These are phyloP conservation scores for Sipha flava DNA, from an alignment of 1,140 invertebrate genomes.

Conservation along the genomic window DNA sequence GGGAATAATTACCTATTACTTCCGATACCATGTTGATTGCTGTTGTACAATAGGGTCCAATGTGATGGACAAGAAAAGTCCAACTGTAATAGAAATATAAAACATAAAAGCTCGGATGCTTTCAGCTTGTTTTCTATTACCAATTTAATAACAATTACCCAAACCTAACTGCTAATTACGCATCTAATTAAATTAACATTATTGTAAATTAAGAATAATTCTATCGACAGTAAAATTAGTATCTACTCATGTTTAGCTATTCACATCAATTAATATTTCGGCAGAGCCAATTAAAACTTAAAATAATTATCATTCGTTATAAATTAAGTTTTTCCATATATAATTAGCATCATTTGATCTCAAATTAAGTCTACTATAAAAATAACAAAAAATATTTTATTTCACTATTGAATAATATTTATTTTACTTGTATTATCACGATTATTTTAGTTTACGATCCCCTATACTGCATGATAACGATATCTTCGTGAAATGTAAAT, in stretches of 20 bases:
- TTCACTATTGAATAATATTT: too few relatives aligned
- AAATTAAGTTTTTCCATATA: background rate
- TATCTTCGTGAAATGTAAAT: too few relatives aligned
- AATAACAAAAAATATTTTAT: background rate
- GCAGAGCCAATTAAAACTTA: background rate
- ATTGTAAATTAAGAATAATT: too few relatives aligned
- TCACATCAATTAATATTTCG: too few relatives aligned
- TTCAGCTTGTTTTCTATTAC: conserved; percentile 30
- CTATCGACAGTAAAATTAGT: too few relatives aligned
- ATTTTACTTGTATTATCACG: too few relatives aligned
- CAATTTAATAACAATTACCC: background rate
- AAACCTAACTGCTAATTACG: background rate
- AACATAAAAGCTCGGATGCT: conserved; percentile 28
- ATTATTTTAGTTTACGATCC: too few relatives aligned
- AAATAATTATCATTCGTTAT: background rate
- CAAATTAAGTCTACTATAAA: background rate
- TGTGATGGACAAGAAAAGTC: conserved; percentile 55
- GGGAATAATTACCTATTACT: conserved; percentile 57
- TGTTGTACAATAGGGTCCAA: conserved; percentile 77
- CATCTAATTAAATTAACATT: too few relatives aligned
- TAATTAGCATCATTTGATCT: background rate
- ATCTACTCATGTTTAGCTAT: too few relatives aligned
- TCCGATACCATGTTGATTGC: conserved; percentile 71
- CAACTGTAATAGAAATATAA: conserved; percentile 39
- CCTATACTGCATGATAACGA: too few relatives aligned